A percentile compares a stretch with the other conserved stretches of the same genome.
Conservation (phyloP, 2,888 invertebrate species). For the Ormyrus pomaceus region DNA sequence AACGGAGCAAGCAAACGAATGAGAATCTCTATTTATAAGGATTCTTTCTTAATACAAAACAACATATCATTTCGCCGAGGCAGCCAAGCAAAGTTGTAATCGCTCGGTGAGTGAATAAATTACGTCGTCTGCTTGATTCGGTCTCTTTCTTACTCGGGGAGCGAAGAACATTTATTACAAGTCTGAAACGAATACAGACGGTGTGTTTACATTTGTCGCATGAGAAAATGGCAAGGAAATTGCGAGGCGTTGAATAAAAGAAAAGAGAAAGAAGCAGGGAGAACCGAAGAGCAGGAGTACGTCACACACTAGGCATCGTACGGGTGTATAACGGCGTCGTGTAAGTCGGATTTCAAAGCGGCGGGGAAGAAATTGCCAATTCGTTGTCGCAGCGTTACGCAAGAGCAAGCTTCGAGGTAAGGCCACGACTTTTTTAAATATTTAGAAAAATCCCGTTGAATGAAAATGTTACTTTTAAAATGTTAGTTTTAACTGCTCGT, state of each 20-base stretch:
- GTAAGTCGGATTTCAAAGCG: conserved; percentile 10
- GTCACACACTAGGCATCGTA: background rate
- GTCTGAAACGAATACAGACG: conserved; percentile 2
- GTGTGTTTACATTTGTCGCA: conserved; percentile 52
- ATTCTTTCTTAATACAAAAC: too few species aligned
- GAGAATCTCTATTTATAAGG: too few species aligned
- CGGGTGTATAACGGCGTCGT: conserved; percentile 9
- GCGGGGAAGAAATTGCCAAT: conserved; percentile 33
- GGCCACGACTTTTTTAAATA: too few species aligned
- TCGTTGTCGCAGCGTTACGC: conserved; percentile 21
- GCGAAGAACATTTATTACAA: conserved; percentile 60
- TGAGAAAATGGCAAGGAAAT: conserved; percentile 45
- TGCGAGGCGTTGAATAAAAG: conserved; percentile 38
- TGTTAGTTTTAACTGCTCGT: background rate
- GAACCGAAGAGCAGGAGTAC: background rate
- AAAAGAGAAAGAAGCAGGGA: conserved; percentile 6
- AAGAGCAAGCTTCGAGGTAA: conserved; percentile 8
- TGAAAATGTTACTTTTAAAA: background rate
- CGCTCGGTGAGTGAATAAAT: conserved; percentile 31
- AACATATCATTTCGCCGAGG: too few species aligned
- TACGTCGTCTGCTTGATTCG: conserved; percentile 32
- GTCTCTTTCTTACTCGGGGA: background rate
- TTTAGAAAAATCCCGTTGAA: background rate
- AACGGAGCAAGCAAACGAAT: too few species aligned
- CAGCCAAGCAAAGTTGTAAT: background rate